Percentiles rank a stretch among this genome's conserved stretches.
These are phyloP conservation scores for Gryllus longicercus DNA, from an alignment of 2,888 invertebrate species.

Conservation along the genomic window DNA sequence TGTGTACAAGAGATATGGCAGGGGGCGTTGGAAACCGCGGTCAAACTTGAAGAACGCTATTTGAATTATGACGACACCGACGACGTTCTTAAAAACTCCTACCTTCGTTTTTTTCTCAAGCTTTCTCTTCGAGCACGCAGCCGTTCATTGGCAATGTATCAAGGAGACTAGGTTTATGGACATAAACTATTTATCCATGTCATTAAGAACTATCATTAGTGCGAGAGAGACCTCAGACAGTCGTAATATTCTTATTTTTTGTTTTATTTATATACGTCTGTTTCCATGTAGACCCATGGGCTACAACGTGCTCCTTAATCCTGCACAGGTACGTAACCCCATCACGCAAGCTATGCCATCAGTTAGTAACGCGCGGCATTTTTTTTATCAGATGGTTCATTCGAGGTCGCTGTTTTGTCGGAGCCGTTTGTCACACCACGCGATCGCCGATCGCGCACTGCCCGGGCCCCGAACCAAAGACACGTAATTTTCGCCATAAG, in stretches of 20 bases:
- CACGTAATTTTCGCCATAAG: background rate
- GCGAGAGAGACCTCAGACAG: slow-evolving; percentile 32
- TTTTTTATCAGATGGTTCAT: background rate
- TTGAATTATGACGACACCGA: slow-evolving; percentile 35
- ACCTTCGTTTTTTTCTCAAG: slow-evolving; percentile 22
- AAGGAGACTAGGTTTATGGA: slow-evolving; percentile 27
- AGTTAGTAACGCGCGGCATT: background rate
- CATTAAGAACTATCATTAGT: slow-evolving; percentile 37
- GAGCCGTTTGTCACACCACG: background rate
- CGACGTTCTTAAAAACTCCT: slow-evolving; percentile 19
- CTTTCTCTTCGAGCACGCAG: slow-evolving; percentile 24
- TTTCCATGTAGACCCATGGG: background rate
- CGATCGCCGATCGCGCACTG: background rate
- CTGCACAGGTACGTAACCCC: background rate
- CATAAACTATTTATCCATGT: slow-evolving; percentile 35
- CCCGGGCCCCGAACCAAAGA: background rate
- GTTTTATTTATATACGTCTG: slow-evolving; percentile 31
- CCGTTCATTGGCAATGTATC: slow-evolving; percentile 31
- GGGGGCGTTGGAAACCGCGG: slow-evolving; percentile 30
- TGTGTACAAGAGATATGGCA: slow-evolving; percentile 35
- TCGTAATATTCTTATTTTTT: slow-evolving; percentile 25
- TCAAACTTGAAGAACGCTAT: slow-evolving; percentile 32
- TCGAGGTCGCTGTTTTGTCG: background rate
- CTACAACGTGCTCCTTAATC: background rate
- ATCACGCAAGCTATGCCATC: slow-evolving; percentile 3